Evolutionary conservation across 2,888 invertebrate species (phyloP).

Genomic region (Meteorus colon): DNA sequence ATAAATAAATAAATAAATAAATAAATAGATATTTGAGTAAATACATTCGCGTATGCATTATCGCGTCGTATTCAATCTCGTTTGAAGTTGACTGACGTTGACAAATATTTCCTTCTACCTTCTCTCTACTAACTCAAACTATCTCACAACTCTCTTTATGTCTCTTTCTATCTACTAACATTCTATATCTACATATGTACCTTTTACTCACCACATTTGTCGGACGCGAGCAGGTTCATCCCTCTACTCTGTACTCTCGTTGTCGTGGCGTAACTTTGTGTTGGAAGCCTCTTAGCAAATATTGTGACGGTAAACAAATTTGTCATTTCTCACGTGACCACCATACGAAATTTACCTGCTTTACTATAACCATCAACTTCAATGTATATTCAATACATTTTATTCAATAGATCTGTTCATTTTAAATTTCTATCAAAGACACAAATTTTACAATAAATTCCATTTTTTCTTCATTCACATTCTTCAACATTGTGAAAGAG

Average conservation of each 20-base stretch:
- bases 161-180: background rate
- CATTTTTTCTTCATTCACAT: too few relatives aligned
- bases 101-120: conserved; percentile 50
- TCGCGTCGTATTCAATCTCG: conserved; percentile 16
- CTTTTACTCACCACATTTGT: background rate
- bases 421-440: too few relatives aligned
- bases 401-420: too few relatives aligned
- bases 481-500: too few relatives aligned
- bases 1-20: background rate
- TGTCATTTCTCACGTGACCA: conserved; percentile 56
- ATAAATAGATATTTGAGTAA: too few relatives aligned
- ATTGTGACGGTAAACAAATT: conserved; percentile 61
- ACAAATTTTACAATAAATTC: too few relatives aligned
- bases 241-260: background rate
- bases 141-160: background rate
- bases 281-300: conserved; percentile 51
- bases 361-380: background rate
- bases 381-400: background rate
- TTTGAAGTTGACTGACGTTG: conserved; percentile 47
- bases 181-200: background rate
- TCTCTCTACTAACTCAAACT: conserved; percentile 9
- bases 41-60: conserved; percentile 1
- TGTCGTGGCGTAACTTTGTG: background rate
- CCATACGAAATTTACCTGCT: conserved; percentile 3
- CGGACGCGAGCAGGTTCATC: background rate